Evolutionary conservation across 2,888 invertebrate genomes (phyloP), one percentile per base, ranked within the genome.

Genomic region (Acleris holmiana): DNA sequence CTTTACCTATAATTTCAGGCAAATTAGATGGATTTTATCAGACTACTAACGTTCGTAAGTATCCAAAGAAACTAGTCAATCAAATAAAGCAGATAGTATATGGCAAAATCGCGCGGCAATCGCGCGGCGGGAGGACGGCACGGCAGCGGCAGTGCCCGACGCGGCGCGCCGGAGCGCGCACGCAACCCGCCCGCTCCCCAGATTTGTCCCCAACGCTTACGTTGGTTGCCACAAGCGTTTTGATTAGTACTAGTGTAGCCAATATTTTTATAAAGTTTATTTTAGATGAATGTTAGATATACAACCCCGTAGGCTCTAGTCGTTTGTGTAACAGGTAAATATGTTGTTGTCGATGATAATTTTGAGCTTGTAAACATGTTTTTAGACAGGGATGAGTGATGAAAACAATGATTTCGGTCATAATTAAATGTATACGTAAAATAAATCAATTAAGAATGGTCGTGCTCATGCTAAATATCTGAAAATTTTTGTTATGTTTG

Each of bases 241-340:
- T 21, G 40, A 19, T 53, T 53, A 40, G 6, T 51, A 29, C 35
- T 53, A 53, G 51, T 53, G 51, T 21, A 21, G 56, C 64, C 18
- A 55, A 65, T 76, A 73, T 76, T 77, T 67, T 76, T 74, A 78
- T 63, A 64, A 60, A 63, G 67, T 76, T 74, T 79, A 77, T 76
- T 79, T 79, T 78, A 73, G 74, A 79, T 74, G 71, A 72, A 67
- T 76, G 73, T 76, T 76, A 77, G 73, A 69, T 70, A 73, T 77
- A 77, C 75, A 78, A 71, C 70, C 68, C 68, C 55, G 66, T 71
- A 71, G 67, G 51, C n/a, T 69, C 61, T 61, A 48, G 65, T 29
- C 8, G 60, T 67, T 62, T 15, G 61, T 48, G 25, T 17, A 35
- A 49, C 61, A 58, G 59, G 65, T 64, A 61, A 41, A 21, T 35